A percentile compares a stretch with the other conserved stretches of the same genome.
phyloP scores from a whole-genome alignment of 2,888 invertebrate species.

The Cetonia aurata region DNA sequence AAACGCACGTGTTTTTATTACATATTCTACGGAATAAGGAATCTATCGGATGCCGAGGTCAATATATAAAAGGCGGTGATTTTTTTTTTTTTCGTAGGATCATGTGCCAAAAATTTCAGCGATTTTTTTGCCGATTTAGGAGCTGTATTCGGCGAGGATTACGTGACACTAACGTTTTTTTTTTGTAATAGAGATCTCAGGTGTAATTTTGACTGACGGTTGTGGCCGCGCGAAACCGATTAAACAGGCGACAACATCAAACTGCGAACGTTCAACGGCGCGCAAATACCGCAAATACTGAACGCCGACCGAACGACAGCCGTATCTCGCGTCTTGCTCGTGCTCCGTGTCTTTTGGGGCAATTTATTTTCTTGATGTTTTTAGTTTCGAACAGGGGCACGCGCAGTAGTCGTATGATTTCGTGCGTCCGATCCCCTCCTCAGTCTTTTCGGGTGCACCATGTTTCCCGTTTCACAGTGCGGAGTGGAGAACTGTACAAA shows the following conservation, averaged over 20 bases:
- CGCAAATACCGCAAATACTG: too few relatives aligned
- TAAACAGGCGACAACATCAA: too few relatives aligned
- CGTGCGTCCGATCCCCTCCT: slow-evolving; percentile 65
- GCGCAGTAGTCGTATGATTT: slow-evolving; percentile 61
- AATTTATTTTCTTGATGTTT: slow-evolving; percentile 46
- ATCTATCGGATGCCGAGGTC: slow-evolving; percentile 20
- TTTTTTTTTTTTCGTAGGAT: neutral
- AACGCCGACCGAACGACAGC: too few relatives aligned
- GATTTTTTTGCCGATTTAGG: too few relatives aligned
- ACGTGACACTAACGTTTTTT: too few relatives aligned
- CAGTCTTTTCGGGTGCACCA: slow-evolving; percentile 67
- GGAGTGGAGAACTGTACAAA: slow-evolving; percentile 66
- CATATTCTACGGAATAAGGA: slow-evolving; percentile 14
- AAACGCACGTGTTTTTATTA: neutral
- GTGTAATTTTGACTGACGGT: too few relatives aligned
- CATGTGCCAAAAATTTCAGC: too few relatives aligned
- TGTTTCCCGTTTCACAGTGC: slow-evolving; percentile 67
- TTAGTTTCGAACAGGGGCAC: slow-evolving; percentile 53
- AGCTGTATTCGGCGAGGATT: too few relatives aligned
- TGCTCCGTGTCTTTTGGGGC: slow-evolving; percentile 18
- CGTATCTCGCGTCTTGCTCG: too few relatives aligned
- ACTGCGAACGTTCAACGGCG: too few relatives aligned
- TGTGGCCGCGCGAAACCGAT: too few relatives aligned
- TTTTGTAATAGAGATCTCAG: too few relatives aligned
- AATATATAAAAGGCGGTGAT: slow-evolving; percentile 26